Evolutionary conservation across 2,888 invertebrate genomes (phyloP).

Genomic region (Napeogenes inachia): DNA sequence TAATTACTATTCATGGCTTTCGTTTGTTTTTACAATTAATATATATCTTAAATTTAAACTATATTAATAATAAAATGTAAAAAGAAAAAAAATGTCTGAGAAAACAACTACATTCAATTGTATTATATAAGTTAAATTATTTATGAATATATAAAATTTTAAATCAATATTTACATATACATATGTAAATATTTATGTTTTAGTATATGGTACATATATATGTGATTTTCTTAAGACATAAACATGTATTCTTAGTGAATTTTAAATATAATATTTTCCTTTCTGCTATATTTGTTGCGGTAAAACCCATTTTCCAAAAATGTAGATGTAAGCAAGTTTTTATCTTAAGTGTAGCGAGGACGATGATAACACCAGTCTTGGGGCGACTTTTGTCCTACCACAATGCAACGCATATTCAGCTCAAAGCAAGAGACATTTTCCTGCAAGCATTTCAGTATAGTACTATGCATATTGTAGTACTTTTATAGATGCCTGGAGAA

Average conservation of each 20-base stretch:
- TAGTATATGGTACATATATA: too few species aligned
- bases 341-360: slow-evolving; percentile 7
- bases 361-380: slow-evolving; percentile 2
- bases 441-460: slow-evolving; percentile 1
- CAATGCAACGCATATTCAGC: slow-evolving; percentile 6
- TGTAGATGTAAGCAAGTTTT: slow-evolving; percentile 2
- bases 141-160: too few species aligned
- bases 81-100: too few species aligned
- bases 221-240: too few species aligned
- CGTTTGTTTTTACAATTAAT: too few species aligned
- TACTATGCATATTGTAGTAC: not conserved
- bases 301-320: not conserved
- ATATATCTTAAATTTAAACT: too few species aligned
- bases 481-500: slow-evolving; percentile 1
- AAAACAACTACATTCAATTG: too few species aligned
- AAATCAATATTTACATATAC: too few species aligned
- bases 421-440: slow-evolving; percentile 4
- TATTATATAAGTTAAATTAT: too few species aligned
- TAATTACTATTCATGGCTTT: too few species aligned
- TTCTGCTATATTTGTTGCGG: not conserved
- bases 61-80: too few species aligned
- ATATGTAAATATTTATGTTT: too few species aligned
- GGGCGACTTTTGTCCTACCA: slow-evolving; percentile 7
- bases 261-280: not conserved
- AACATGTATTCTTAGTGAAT: not conserved